Base-by-base conservation (phyloP, 2,113 vertebrate genomes). In the Zonotrichia leucophrys region DNA sequence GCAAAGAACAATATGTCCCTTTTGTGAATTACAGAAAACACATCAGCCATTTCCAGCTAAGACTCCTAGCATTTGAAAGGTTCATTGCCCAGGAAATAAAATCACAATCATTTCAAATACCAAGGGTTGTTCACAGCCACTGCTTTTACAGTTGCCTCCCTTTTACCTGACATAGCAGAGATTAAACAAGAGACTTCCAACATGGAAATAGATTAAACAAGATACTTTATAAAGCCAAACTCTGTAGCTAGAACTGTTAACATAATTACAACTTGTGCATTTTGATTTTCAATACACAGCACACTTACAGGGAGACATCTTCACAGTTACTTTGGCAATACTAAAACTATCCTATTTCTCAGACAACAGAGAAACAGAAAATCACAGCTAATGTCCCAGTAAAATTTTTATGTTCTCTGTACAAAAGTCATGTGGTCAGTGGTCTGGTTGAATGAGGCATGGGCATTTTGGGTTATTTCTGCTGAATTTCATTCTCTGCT, bases 131-230 rank as follows among this genome's bases (percentile, higher is more conserved):
- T 93, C 8, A 0, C 58, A 56, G 49, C 55, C 31, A 70, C 42
- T 39, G 44, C 24, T 83, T 31, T 67, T 83, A 52, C 44, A 33
- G 44, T 74, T 72, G 25, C 20, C 39, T 91, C 23, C 37, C 25
- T 93, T 94, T 77, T 83, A 88, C 75, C 28, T 93, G 93, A 92
- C 19, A 60, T 17, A 83, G 33, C 22, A 52, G 60, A 86, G 59
- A 86, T 74, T 90, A 95, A 96, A 95, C 64, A 92, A 69, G 59
- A 87, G 63, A 95, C 56, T 31, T 94, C 68, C 76, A 86, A 41
- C 75, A 92, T 37, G 44, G 68, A 94, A 95, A 94, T 24, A 88
- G 59, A 94, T 95, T 95, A 91, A 90, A 81, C 55, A 90, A 90
- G 72, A 70, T 67, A 63, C 55, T 74, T 95, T 83, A 50, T 80